Percentiles rank a stretch among this genome's conserved stretches.
phyloP scores from a whole-genome alignment of 2,797 vertebrate species.

The Halcyon leucocephala region DNA sequence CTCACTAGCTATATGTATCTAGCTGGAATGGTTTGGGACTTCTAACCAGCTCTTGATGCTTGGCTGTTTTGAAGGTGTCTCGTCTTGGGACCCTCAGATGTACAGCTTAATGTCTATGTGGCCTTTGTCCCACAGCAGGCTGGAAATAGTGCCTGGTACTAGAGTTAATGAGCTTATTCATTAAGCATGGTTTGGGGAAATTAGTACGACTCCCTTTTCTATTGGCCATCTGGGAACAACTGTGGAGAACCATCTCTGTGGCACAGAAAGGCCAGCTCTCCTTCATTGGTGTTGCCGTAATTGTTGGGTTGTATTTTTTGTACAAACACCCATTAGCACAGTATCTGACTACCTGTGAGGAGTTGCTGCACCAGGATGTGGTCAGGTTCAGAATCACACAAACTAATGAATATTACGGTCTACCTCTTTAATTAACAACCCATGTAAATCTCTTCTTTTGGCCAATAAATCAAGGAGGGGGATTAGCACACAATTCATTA shows the following conservation, averaged over 20 bases:
- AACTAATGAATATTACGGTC: not conserved
- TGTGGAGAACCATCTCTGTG: not conserved
- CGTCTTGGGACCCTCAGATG: not conserved
- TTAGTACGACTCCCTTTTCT: not conserved
- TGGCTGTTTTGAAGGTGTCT: fast-evolving
- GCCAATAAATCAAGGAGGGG: not conserved
- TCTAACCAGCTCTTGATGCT: not conserved
- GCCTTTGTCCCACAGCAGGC: not conserved
- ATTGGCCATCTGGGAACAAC: not conserved
- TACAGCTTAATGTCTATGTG: not conserved
- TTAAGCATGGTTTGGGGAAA: not conserved
- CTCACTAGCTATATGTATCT: not conserved
- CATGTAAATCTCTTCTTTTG: not conserved
- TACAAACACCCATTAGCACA: not conserved
- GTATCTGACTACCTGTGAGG: not conserved
- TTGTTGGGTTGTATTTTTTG: not conserved
- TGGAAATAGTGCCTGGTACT: not conserved
- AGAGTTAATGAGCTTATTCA: not conserved
- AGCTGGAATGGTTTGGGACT: not conserved
- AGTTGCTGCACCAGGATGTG: not conserved
- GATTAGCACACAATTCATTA: not conserved
- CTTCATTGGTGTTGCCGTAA: not conserved
- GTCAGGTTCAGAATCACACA: not conserved
- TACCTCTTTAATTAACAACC: not conserved
- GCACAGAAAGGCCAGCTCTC: not conserved